Percentiles rank a stretch among this genome's conserved stretches.
Evolutionary conservation across 2,113 vertebrate species (phyloP).

Genomic region (Brachyistius frenatus): DNA sequence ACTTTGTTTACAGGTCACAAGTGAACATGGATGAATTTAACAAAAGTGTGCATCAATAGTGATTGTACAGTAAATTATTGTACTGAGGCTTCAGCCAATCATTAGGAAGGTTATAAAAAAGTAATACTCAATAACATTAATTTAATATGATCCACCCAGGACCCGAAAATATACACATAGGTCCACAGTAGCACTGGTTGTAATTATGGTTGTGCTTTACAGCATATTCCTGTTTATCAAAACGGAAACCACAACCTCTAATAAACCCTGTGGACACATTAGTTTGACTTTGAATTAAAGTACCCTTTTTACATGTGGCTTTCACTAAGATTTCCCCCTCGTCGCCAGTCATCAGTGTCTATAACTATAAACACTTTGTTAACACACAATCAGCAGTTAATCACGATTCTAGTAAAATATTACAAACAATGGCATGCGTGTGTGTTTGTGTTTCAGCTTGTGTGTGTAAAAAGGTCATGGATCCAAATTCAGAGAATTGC

Average conservation of each 20-base stretch:
- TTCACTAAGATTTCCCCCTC: slow-evolving; percentile 26
- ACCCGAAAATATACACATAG: not conserved
- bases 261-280: not conserved
- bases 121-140: not conserved
- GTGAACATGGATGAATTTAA: slow-evolving; percentile 4
- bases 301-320: slow-evolving; percentile 11
- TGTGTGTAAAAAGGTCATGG: slow-evolving; percentile 19
- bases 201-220: slow-evolving; percentile 20
- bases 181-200: slow-evolving; percentile 36
- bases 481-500: slow-evolving; percentile 29
- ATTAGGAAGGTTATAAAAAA: not conserved
- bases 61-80: slow-evolving; percentile 12
- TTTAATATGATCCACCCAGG: slow-evolving; percentile 4
- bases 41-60: not conserved
- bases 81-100: not conserved
- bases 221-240: slow-evolving; percentile 12
- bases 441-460: slow-evolving; percentile 2
- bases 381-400: slow-evolving; percentile 13
- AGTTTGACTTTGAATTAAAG: slow-evolving; percentile 20
- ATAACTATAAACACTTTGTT: slow-evolving; percentile 14
- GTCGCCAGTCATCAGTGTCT: not conserved
- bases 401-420: slow-evolving; percentile 29
- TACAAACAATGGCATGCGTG: not conserved
- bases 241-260: slow-evolving; percentile 34
- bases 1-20: slow-evolving; percentile 20